Base-by-base conservation (phyloP, 2,797 vertebrate species). In the Halcyon badia region DNA sequence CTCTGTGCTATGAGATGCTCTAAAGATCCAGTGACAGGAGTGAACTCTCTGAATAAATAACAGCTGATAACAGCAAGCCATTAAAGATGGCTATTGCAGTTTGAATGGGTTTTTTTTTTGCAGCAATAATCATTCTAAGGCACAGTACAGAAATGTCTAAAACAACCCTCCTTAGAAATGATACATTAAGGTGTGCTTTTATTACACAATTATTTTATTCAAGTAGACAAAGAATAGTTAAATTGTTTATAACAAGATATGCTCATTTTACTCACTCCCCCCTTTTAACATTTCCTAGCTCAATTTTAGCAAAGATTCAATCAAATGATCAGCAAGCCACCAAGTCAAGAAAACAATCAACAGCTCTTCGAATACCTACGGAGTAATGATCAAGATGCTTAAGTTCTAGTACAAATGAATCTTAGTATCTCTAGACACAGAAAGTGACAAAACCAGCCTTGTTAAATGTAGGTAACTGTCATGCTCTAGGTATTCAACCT, bases 111-210 rank as follows among this genome's bases (percentile, higher is more conserved):
- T 93, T 61, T 85, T 31, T 12, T 39, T 39, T 12, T 35, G 8
- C 37, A 11, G 49, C 33, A 92, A 73, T 5, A 25, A 75, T 58
- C 46, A 72, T 28, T 73, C 10, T 19, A 51, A 94, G 21, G 31
- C 37, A 62, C 14, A 75, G 37, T 35, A 64, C 41, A 58, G 9
- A 93, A 66, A n/a, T 24, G 89, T 26, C 37, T 49, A 26, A 77
- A 77, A 78, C 35, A 44, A 61, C 12, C 44, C 57, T 39, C 92
- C 57, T 76, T 89, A 82, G 15, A 90, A 76, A 52, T 9, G 68
- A 75, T n/a, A 48, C 15, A 89, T 88, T 94, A 90, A 84, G n/a
- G 33, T 66, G 30, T 80, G 60, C 39, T 96, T 97, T 83, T 87
- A 90, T 76, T 87, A 90, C 28, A 8, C 42, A 87, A 28, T 41